Evolutionary conservation across 1,140 invertebrate genomes (phyloP), one percentile per base, ranked within the genome.

Genomic region (Microvelia longipes): DNA sequence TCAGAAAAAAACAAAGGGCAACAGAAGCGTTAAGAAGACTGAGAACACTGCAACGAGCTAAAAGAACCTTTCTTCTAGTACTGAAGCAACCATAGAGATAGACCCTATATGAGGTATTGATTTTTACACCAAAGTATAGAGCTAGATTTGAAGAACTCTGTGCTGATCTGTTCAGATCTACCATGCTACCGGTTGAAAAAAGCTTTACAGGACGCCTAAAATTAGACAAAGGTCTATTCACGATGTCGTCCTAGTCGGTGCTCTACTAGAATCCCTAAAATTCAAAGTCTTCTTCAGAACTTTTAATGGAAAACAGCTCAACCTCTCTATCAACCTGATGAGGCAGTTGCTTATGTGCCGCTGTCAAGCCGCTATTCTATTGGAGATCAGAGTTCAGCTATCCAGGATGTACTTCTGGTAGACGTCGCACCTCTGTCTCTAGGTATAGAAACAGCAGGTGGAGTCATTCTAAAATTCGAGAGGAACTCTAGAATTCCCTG

Each of bases 281-380:
- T 98, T 70, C 96, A 98, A 82, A 95, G 95, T 77, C 82, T 96
- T 61, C 82, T 97, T 95, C 77, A 92, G 96, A 79, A 96, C 95
- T 84, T 98, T 97, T 86, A 96, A 96, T 74, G 96, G 95, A 70
- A 98, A 98, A 81, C 93, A 98, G 80, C 83, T 98, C 69, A 98
- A 98, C 87, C 97, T 96, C 77, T 92, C 90, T n/a, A 93, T 94
- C 82, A 96, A 96, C 95, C 95, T 63, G 95, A 98, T 82, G 94
- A 98, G 80, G 92, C 91, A 78, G 91, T 94, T 0, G 92, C 91
- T 2, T 94, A 93, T 76, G 92, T 92, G 72, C 92, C 92, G 67
- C 92, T 92, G 26, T 90, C 93, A 1, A 91, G 93, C 81, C 89
- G 92, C 75, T 96, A 95, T 74, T 97, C 98, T 75, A 82, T 98